Conservation (phyloP, 2,797 vertebrate species). For the Sebastes goodei region DNA sequence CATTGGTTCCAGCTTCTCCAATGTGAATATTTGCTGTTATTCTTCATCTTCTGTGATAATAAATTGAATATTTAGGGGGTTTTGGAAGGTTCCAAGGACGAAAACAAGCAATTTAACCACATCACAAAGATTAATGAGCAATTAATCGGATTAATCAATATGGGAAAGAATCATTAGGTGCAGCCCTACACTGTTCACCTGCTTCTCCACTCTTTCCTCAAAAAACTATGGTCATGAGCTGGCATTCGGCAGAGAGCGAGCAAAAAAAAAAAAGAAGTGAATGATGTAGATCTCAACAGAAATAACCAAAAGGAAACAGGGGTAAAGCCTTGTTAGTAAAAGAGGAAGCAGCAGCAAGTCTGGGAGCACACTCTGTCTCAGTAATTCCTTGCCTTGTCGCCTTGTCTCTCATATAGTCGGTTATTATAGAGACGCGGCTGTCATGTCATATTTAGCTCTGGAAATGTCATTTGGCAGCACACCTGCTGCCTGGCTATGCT, state of each 20-base stretch:
- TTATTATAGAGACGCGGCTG: constrained; percentile 78
- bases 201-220: constrained; percentile 10
- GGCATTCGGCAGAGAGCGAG: background rate
- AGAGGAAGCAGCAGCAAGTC: constrained; percentile 71
- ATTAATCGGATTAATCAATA: background rate
- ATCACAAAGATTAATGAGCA: background rate
- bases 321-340: constrained; percentile 70
- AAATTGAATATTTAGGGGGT: background rate
- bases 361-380: constrained; percentile 70
- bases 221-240: constrained; percentile 27
- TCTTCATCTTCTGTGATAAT: background rate
- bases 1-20: background rate
- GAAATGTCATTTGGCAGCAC: constrained; percentile 83
- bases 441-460: constrained; percentile 79
- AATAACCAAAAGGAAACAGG: constrained; percentile 76
- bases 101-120: background rate
- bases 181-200: background rate
- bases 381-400: constrained; percentile 76
- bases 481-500: constrained; percentile 84
- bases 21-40: background rate
- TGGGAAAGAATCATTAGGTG: background rate
- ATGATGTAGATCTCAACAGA: constrained; percentile 67
- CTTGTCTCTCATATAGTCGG: constrained; percentile 72
- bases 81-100: background rate
- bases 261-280: constrained; percentile 40